phyloP scores from a whole-genome alignment of 2,113 vertebrate species.

The Myxocyprinus asiaticus region DNA sequence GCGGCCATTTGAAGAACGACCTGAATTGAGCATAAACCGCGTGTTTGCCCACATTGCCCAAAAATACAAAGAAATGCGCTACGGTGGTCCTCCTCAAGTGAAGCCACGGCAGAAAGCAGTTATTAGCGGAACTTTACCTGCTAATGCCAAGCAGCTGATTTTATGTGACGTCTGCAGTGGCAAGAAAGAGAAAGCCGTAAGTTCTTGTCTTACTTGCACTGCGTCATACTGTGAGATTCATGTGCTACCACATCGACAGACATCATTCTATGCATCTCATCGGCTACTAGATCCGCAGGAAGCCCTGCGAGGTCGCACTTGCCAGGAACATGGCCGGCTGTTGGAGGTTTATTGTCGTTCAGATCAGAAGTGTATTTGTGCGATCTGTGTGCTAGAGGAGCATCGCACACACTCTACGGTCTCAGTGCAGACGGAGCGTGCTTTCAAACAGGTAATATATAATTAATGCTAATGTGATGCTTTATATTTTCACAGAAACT shows the following conservation, averaged over 20 bases:
- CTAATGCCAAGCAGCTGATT: conserved; percentile 34
- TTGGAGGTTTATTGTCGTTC: conserved; percentile 76
- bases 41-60: conserved; percentile 73
- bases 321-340: conserved; percentile 65
- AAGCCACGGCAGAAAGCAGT: background rate
- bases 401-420: conserved; percentile 72
- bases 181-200: conserved; percentile 64
- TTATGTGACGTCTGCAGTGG: conserved; percentile 76
- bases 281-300: conserved; percentile 69
- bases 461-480: background rate
- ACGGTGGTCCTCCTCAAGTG: conserved; percentile 34
- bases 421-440: conserved; percentile 72
- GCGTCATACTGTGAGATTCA: conserved; percentile 75
- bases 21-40: conserved; percentile 73
- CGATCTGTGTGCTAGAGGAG: conserved; percentile 71
- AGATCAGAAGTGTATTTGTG: conserved; percentile 72
- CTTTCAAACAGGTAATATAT: conserved; percentile 67
- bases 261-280: conserved; percentile 69
- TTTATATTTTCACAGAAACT: too few relatives aligned
- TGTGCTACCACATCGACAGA: conserved; percentile 62
- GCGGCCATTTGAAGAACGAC: conserved; percentile 62
- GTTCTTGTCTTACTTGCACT: conserved; percentile 77
- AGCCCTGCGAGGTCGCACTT: conserved; percentile 71
- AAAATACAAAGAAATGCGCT: conserved; percentile 67
- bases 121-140: rapidly evolving